Percentiles rank a stretch among this genome's conserved stretches.
These are phyloP conservation scores for Eucriotettix oculatus DNA, from an alignment of 2,888 invertebrate species.

Conservation along the genomic window DNA sequence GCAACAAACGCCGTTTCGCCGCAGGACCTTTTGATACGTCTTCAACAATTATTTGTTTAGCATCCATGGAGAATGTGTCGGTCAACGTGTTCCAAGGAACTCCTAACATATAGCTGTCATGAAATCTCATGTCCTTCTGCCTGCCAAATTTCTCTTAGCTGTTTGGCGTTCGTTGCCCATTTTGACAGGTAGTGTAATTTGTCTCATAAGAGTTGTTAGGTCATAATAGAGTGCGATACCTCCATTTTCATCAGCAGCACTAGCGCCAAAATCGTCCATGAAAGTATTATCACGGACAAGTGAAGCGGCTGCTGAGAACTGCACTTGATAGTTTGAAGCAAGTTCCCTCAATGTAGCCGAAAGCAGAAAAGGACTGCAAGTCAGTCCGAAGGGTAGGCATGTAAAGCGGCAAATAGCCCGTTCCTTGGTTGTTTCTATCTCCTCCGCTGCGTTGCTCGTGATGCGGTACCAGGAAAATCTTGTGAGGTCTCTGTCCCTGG, in stretches of 20 bases:
- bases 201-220: not conserved
- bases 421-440: not conserved
- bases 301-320: not conserved
- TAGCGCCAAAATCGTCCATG: not conserved
- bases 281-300: not conserved
- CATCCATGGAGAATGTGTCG: not conserved
- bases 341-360: not conserved
- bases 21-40: too few relatives aligned
- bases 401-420: not conserved
- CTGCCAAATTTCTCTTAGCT: not conserved
- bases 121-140: not conserved
- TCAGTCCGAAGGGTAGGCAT: not conserved
- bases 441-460: not conserved
- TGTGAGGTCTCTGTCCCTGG: not conserved
- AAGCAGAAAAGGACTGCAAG: too few relatives aligned
- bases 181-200: not conserved
- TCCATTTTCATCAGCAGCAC: not conserved
- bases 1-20: too few relatives aligned
- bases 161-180: not conserved
- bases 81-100: not conserved
- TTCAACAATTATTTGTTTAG: too few relatives aligned
- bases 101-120: not conserved
- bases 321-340: not conserved
- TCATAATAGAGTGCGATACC: not conserved
- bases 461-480: not conserved